Evolutionary conservation across 1,140 invertebrate species (phyloP).

Genomic region (Ganaspis sp.): DNA sequence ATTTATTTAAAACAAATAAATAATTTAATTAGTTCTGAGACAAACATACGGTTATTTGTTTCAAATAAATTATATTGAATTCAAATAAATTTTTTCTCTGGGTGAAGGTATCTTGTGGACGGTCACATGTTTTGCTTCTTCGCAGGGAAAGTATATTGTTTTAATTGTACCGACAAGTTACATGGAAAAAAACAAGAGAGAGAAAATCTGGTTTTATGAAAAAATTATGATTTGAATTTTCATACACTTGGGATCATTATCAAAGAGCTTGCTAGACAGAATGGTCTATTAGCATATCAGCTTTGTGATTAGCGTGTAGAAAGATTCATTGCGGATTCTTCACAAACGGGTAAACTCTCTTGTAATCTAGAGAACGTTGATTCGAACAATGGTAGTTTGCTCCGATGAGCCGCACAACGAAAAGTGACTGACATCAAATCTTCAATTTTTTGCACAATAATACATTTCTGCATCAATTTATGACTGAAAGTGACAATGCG

Average conservation of each 20-base stretch:
- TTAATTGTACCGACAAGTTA: too few relatives aligned
- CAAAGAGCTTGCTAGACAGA: not conserved
- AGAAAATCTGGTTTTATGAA: not conserved
- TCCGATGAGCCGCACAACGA: not conserved
- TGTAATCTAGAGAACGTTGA: constrained; percentile 35
- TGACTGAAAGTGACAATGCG: too few relatives aligned
- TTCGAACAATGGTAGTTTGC: constrained; percentile 42
- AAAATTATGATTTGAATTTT: not conserved
- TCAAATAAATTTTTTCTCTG: too few relatives aligned
- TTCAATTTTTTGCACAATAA: not conserved
- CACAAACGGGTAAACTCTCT: constrained; percentile 43
- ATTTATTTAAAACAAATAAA: too few relatives aligned
- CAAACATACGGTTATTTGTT: too few relatives aligned
- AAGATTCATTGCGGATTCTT: constrained; percentile 39
- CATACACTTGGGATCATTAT: not conserved
- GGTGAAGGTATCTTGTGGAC: too few relatives aligned
- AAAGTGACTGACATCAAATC: not conserved
- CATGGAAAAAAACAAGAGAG: too few relatives aligned
- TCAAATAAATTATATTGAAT: too few relatives aligned
- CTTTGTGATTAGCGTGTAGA: not conserved
- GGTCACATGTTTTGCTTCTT: too few relatives aligned
- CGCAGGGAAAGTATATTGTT: too few relatives aligned
- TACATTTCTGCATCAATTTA: too few relatives aligned
- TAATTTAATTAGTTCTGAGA: too few relatives aligned
- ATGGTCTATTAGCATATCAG: constrained; percentile 22